phyloP scores from a whole-genome alignment of 2,888 invertebrate species.

The Crepidodera aurea region DNA sequence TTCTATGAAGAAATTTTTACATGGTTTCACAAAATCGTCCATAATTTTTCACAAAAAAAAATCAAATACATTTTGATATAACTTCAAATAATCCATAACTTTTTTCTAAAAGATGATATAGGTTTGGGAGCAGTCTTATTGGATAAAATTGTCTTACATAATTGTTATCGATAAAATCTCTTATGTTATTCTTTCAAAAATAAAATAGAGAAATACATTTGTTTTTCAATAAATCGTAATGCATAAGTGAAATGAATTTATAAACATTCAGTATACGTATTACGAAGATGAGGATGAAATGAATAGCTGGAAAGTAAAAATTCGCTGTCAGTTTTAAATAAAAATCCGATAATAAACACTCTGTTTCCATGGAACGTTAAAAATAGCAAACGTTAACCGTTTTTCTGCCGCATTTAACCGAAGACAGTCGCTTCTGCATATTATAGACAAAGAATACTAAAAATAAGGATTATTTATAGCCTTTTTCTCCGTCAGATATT shows the following conservation, averaged over 20 bases:
- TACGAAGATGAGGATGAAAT: not conserved
- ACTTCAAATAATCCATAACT: too few relatives aligned
- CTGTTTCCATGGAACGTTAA: conserved; percentile 22
- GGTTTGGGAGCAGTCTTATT: too few relatives aligned
- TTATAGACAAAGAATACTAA: conserved; percentile 37
- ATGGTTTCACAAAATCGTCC: too few relatives aligned
- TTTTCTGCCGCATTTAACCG: conserved; percentile 36
- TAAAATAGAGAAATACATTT: too few relatives aligned
- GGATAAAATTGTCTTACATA: too few relatives aligned
- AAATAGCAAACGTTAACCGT: conserved; percentile 35
- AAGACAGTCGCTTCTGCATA: conserved; percentile 34
- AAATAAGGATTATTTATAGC: conserved; percentile 38
- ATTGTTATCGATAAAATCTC: too few relatives aligned
- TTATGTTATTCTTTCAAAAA: too few relatives aligned
- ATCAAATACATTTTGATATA: too few relatives aligned
- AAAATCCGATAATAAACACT: conserved; percentile 26
- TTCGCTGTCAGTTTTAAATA: conserved; percentile 17
- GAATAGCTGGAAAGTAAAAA: not conserved
- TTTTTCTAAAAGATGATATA: too few relatives aligned
- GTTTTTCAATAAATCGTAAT: too few relatives aligned
- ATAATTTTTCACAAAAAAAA: too few relatives aligned
- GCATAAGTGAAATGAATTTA: not conserved
- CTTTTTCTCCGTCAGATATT: conserved; percentile 19
- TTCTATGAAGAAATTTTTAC: too few relatives aligned
- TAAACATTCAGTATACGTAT: not conserved